Conservation (phyloP, 2,888 invertebrate genomes). For the Chrysodeixis includens region DNA sequence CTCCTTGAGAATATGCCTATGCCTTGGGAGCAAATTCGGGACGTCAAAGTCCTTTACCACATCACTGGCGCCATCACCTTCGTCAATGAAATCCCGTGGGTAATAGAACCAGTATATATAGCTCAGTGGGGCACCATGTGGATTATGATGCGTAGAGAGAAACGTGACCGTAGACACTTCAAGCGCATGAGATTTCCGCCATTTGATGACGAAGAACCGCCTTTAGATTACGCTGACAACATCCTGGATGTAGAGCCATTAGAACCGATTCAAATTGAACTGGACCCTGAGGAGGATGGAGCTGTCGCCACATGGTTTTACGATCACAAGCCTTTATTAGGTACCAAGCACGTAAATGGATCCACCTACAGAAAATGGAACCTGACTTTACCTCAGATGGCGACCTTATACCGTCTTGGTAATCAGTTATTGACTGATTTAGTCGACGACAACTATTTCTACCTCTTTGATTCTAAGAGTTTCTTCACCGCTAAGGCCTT, state of each 20-base stretch:
- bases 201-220: constrained; percentile 99
- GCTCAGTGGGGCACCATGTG: constrained; percentile 99
- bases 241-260: constrained; percentile 99
- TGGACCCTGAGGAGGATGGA: constrained; percentile 98
- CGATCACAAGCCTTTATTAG: constrained; percentile 98
- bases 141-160: constrained; percentile 99
- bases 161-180: constrained; percentile 99
- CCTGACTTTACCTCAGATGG: constrained; percentile 98
- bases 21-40: constrained; percentile 99
- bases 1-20: constrained; percentile 99
- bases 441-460: constrained; percentile 99
- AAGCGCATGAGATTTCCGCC: constrained; percentile 99
- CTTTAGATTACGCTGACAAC: constrained; percentile 99
- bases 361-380: constrained; percentile 99
- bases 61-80: constrained; percentile 99
- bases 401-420: constrained; percentile 98
- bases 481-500: constrained; percentile 99
- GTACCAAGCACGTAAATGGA: constrained; percentile 98
- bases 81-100: constrained; percentile 99
- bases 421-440: constrained; percentile 99
- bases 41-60: constrained; percentile 99
- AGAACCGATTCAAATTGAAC: constrained; percentile 99
- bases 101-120: constrained; percentile 99
- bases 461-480: constrained; percentile 99
- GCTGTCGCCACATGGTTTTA: constrained; percentile 99